phyloP scores from a whole-genome alignment of 2,113 vertebrate species.

The Tetrao urogallus region DNA sequence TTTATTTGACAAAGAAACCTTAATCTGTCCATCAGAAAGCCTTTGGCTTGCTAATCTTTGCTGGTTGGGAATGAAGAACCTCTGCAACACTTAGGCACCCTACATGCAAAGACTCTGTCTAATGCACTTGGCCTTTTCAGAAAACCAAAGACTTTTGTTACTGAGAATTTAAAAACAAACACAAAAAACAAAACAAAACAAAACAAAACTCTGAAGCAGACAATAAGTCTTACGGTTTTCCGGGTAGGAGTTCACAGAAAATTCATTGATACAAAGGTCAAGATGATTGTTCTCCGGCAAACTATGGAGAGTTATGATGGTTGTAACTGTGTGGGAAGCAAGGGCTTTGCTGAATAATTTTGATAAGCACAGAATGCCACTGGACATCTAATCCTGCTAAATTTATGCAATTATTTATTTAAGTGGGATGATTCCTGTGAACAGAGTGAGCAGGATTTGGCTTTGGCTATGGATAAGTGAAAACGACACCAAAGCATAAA shows the following conservation, averaged over 20 bases:
- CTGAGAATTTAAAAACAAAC: background rate
- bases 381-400: constrained; percentile 29
- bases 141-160: background rate
- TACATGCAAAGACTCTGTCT: rapidly evolving
- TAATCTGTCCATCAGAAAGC: background rate
- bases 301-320: background rate
- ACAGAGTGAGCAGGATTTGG: constrained; percentile 43
- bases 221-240: background rate
- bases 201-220: background rate
- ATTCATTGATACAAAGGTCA: background rate
- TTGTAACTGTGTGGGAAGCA: background rate
- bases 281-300: background rate
- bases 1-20: background rate
- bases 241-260: background rate
- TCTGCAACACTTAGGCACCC: background rate
- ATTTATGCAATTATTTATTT: constrained; percentile 55
- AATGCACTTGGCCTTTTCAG: background rate
- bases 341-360: background rate
- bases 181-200: background rate
- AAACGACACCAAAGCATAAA: constrained; percentile 52
- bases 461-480: constrained; percentile 36
- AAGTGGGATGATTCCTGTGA: constrained; percentile 5
- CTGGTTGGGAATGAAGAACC: background rate
- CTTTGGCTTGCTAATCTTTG: background rate
- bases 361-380: background rate